Base-by-base conservation (phyloP, 2,797 vertebrate genomes). In the Glossophaga mutica region DNA sequence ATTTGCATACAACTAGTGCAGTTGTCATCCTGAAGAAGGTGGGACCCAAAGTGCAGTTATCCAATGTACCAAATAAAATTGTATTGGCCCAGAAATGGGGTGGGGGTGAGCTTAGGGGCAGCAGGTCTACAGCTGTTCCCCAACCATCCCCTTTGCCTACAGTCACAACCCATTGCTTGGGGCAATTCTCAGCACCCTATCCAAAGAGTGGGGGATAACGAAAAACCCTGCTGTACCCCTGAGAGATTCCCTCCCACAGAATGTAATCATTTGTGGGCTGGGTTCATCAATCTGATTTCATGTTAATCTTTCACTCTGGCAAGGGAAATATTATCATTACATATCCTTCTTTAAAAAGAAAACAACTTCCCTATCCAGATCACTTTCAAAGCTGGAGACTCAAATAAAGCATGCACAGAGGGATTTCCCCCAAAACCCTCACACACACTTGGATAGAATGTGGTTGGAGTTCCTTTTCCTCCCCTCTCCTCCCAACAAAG, bases 381-480 rank as follows among this genome's bases (percentile, higher is more conserved):
- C n/a, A 93, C 44, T 81, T 78, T 77, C 65, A 62, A 55, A 97
- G 68, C 90, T 74, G 22, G 46, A 77, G 65, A 70, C 52, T 95
- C 95, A 89, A 86, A 83, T 86, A 93, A 97, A 95, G 70, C 44
- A 57, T 19, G 39, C 44, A 50, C 55, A 70, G 74, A 74, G 79
- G 76, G 32, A 52, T 39, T 50, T 59, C 26, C 48, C 78, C 59
- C 59, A 21, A 90, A 92, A 46, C 94, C 57, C 71, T 94, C 77
- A 67, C 10, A 34, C 94, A 57, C 86, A 68, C 87, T 94, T 83
- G 52, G 88, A 98, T 50, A 84, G 21, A 96, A 39, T 32, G 11
- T 95, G 98, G 98, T 98, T 98, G 99, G 98, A 98, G 98, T 97
- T 98, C 98, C 98, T 98, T 98, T 96, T 98, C 97, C 93, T 98